Base-by-base conservation (phyloP, 2,888 invertebrate genomes). In the Cosmorhoe ocellata region DNA sequence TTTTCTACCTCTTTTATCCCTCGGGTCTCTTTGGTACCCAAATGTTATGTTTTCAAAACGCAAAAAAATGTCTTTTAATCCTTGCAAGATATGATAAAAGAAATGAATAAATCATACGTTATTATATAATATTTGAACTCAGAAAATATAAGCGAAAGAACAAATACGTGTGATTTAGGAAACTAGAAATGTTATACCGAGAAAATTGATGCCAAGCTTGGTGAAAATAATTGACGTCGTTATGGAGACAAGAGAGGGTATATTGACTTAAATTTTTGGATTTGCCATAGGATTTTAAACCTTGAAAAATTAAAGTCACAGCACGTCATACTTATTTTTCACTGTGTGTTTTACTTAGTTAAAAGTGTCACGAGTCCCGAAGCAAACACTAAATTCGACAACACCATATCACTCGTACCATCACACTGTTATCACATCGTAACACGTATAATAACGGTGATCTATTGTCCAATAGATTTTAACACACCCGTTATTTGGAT, bases 401-500 rank as follows among this genome's bases (percentile, higher is more conserved):
- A 39, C 11, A 38, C 13, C 8, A 47, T 43, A n/a, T n/a, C n/a
- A n/a, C n/a, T 41, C 27, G 27, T 27, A 44, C 37, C 34, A 26
- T 24, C 37, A 40, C 48, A 38, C 48, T 51, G 53, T 56, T 60
- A 58, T 41, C 60, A 58, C 46, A 27, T 56, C 41, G 41, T 56
- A 46, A 43, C 46, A 51, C 12, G 44, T 51, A 40, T 50, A 56
- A 50, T 49, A 56, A 52, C 47, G 39, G 51, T 56, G 61, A 61
- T 58, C 40, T 55, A 63, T 63, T 56, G 58, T 45, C 52, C 56
- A 59, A 61, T 61, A 59, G 49, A 63, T 50, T 63, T 38, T 55
- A 56, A 63, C 59, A 51, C 63, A 56, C 59, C 63, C 58, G 59
- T 48, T 61, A 63, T 61, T 63, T 61, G 61, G 56, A 46, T 53